Percentiles rank a stretch among this genome's conserved stretches.
phyloP scores from a whole-genome alignment of 2,797 vertebrate genomes.

The Semaprochilodus insignis region DNA sequence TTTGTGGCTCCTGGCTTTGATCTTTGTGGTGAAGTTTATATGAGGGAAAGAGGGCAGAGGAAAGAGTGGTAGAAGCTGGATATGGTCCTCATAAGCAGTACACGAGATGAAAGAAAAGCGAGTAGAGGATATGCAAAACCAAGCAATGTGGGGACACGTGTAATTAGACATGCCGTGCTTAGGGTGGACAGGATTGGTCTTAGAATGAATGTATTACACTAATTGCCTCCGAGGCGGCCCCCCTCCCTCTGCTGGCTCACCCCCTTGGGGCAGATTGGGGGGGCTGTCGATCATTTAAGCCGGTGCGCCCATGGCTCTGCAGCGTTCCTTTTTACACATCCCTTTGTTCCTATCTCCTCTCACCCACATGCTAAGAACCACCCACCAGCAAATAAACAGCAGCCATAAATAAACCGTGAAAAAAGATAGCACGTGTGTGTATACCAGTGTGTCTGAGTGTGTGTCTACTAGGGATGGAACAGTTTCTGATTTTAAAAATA shows the following conservation, averaged over 20 bases:
- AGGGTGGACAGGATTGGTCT: constrained; percentile 65
- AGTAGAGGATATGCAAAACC: constrained; percentile 61
- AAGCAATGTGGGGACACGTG: constrained; percentile 52
- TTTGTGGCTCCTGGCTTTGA: constrained; percentile 73
- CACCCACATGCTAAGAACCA: constrained; percentile 43
- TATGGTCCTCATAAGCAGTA: constrained; percentile 46
- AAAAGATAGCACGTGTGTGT: constrained; percentile 4
- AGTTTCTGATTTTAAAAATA: neutral
- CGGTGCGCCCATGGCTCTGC: constrained; percentile 60
- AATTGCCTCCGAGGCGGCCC: constrained; percentile 66
- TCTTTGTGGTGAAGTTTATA: constrained; percentile 71
- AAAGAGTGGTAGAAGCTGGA: constrained; percentile 25
- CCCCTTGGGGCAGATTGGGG: constrained; percentile 49
- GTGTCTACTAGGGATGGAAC: neutral
- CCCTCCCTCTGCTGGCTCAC: constrained; percentile 44
- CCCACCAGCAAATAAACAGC: constrained; percentile 44
- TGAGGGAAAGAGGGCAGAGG: constrained; percentile 37
- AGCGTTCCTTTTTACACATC: constrained; percentile 62
- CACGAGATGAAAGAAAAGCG: constrained; percentile 47
- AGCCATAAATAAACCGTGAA: constrained; percentile 53
- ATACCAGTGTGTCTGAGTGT: neutral
- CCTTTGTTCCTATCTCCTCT: constrained; percentile 66
- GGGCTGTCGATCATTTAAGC: constrained; percentile 59
- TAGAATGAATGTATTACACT: constrained; percentile 69
- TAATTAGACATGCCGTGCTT: constrained; percentile 59